Evolutionary conservation across 2,113 vertebrate species (phyloP).

Genomic region (Actinemys pallida): DNA sequence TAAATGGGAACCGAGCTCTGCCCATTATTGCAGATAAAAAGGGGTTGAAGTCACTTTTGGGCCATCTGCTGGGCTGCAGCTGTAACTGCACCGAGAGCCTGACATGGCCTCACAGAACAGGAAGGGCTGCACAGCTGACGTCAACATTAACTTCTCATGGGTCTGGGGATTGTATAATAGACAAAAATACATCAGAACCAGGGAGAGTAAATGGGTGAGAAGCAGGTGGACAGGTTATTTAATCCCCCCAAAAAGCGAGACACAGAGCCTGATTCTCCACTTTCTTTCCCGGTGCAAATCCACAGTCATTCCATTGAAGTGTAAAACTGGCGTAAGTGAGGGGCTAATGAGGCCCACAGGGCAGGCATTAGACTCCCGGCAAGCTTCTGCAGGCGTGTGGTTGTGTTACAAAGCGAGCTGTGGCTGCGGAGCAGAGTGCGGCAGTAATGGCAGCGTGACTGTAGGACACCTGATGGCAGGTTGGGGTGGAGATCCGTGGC

Average conservation of each 20-base stretch:
- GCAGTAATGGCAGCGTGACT: rapidly evolving
- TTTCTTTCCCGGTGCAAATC: neutral
- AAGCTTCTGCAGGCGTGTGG: neutral
- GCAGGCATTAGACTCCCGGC: rapidly evolving
- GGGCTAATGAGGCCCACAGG: neutral
- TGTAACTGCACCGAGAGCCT: neutral
- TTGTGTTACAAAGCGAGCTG: neutral
- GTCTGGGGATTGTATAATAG: neutral
- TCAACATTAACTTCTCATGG: neutral
- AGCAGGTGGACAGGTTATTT: neutral
- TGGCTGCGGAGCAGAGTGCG: neutral
- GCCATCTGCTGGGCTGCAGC: neutral
- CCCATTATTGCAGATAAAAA: neutral
- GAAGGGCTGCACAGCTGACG: neutral
- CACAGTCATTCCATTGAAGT: neutral
- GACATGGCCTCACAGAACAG: neutral
- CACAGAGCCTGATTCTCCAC: neutral
- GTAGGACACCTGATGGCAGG: neutral
- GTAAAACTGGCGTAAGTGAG: neutral
- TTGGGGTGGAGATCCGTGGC: neutral
- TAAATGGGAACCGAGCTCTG: too few relatives aligned
- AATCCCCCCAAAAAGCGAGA: neutral
- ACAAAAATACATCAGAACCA: neutral
- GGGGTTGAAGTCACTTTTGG: neutral
- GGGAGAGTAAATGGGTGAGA: rapidly evolving